phyloP scores from a whole-genome alignment of 2,113 vertebrate species.

The Junco hyemalis region DNA sequence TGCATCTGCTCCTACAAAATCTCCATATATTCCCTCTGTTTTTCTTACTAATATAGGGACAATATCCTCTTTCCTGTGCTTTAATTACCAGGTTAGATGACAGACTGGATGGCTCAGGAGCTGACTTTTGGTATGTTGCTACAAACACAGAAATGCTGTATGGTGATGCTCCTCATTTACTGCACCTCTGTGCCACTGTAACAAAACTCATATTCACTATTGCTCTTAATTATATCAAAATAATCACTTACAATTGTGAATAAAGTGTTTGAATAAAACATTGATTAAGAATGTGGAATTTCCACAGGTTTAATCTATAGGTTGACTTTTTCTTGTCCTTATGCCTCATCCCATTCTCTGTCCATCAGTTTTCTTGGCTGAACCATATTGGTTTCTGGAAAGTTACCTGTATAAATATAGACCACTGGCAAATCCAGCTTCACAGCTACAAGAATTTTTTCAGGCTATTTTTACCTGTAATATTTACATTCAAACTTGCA shows the following conservation, averaged over 20 bases:
- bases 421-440: background rate
- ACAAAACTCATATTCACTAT: background rate
- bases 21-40: background rate
- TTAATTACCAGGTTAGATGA: background rate
- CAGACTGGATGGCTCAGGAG: background rate
- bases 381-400: background rate
- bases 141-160: background rate
- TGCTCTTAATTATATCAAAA: background rate
- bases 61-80: background rate
- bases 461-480: background rate
- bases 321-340: background rate
- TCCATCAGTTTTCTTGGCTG: background rate
- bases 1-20: background rate
- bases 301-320: background rate
- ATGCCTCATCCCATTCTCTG: background rate
- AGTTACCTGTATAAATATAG: background rate
- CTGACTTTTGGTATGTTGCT: rapidly evolving
- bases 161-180: background rate
- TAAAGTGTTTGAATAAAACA: background rate
- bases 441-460: background rate
- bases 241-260: background rate
- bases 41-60: background rate
- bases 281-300: background rate
- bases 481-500: background rate
- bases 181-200: background rate